A percentile compares a stretch with the other conserved stretches of the same genome.
Conservation (phyloP, 2,113 vertebrate species). For the Cyrtonyx montezumae region DNA sequence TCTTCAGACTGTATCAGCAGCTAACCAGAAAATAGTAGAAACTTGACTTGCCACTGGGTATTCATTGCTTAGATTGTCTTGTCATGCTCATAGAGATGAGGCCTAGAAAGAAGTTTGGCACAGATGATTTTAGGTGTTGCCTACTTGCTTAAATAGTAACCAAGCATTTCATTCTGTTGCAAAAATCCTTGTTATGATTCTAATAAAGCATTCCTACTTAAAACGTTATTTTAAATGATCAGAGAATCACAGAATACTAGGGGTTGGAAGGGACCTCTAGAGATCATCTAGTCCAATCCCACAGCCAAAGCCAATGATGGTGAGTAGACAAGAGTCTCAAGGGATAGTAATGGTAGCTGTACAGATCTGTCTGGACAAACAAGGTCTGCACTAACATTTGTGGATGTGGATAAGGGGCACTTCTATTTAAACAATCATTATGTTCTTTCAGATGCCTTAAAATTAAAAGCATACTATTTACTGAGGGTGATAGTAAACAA, state of each 20-base stretch:
- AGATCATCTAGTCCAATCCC: too few relatives aligned
- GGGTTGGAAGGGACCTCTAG: too few relatives aligned
- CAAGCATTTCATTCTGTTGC: not conserved
- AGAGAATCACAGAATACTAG: too few relatives aligned
- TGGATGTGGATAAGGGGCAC: not conserved
- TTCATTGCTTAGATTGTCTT: not conserved
- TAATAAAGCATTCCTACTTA: not conserved
- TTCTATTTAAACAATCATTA: not conserved
- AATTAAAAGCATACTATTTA: not conserved
- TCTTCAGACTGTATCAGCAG: not conserved
- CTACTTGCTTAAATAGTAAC: not conserved
- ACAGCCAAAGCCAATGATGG: not conserved
- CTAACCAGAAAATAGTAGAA: not conserved
- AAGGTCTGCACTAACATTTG: not conserved
- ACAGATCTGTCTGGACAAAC: not conserved
- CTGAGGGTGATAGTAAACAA: not conserved
- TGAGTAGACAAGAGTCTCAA: accelerated
- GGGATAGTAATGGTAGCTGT: not conserved
- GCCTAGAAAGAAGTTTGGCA: not conserved
- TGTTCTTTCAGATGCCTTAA: not conserved
- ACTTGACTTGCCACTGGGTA: not conserved
- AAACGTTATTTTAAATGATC: not conserved
- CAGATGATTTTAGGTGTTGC: not conserved
- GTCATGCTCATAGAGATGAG: not conserved
- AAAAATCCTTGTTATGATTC: not conserved